Percentiles rank a stretch among this genome's conserved stretches.
phyloP scores from a whole-genome alignment of 2,797 vertebrate species.

The Sebastes itinus region DNA sequence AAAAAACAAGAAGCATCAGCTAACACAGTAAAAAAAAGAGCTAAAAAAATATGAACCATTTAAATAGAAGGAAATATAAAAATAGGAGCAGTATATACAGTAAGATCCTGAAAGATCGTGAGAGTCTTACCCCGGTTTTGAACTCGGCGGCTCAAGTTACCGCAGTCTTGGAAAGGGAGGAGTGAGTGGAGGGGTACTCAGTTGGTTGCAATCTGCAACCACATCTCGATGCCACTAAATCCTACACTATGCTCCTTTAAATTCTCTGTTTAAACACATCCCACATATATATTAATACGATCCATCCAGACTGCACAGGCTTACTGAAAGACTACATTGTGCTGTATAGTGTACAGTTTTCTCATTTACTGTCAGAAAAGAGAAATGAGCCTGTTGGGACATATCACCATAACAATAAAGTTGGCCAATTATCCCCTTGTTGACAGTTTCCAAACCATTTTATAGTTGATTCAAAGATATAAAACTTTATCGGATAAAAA shows the following conservation, averaged over 20 bases:
- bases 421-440: constrained; percentile 94
- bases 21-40: too few species aligned
- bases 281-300: constrained; percentile 10
- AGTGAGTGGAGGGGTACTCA: not conserved
- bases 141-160: not conserved
- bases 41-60: too few species aligned
- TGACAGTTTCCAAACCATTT: constrained; percentile 94
- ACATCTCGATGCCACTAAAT: not conserved
- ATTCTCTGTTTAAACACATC: not conserved
- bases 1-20: too few species aligned
- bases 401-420: constrained; percentile 96
- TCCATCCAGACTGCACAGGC: not conserved
- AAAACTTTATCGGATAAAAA: constrained; percentile 97
- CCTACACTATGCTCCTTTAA: not conserved
- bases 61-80: too few species aligned
- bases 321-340: constrained; percentile 12
- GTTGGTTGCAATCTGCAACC: not conserved
- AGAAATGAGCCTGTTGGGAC: constrained; percentile 91
- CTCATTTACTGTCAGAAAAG: constrained; percentile 91
- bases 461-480: constrained; percentile 98
- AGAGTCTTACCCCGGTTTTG: not conserved
- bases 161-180: too few species aligned
- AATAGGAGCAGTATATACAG: too few species aligned
- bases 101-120: not conserved
- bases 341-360: constrained; percentile 64